A percentile compares a stretch with the other conserved stretches of the same genome.
These are phyloP conservation scores for Eulimnadia texana DNA, from an alignment of 1,140 invertebrate species.

Conservation along the genomic window DNA sequence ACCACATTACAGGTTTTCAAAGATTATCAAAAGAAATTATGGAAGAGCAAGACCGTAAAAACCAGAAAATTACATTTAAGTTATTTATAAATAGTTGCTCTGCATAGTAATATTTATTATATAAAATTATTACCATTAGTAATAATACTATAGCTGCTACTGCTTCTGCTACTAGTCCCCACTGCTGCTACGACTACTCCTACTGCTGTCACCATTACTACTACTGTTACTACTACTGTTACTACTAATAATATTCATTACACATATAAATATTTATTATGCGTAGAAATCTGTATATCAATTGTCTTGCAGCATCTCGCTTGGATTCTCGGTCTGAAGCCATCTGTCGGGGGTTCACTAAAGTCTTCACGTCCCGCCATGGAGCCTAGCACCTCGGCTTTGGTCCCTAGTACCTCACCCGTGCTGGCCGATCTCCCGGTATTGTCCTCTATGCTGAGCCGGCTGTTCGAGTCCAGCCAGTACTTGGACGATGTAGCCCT, in stretches of 20 bases:
- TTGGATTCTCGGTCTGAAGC: constrained; percentile 94
- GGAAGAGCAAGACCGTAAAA: no score
- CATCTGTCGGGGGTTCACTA: constrained; percentile 77
- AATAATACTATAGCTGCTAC: no score
- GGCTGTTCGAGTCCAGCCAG: constrained; percentile 87
- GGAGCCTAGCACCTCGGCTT: constrained; percentile 60
- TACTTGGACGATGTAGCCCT: constrained; percentile 86
- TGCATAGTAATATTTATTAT: no score
- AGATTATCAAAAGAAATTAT: no score
- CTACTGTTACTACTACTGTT: no score
- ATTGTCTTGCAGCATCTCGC: constrained; percentile 66
- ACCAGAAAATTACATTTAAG: no score
- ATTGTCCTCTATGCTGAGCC: constrained; percentile 77
- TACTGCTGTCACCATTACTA: no score
- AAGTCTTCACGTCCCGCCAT: constrained; percentile 55
- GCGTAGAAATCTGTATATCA: no score
- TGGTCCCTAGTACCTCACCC: constrained; percentile 59
- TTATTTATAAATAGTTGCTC: background rate
- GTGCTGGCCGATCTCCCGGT: constrained; percentile 92
- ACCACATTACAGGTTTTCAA: constrained; percentile 72
- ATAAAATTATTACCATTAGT: no score
- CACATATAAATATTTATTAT: constrained; percentile 21
- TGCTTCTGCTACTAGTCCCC: no score
- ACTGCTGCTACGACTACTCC: no score
- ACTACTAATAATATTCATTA: background rate